A percentile compares a stretch with the other conserved stretches of the same genome.
These are phyloP conservation scores for Hemiscyllium ocellatum DNA, from an alignment of 2,113 vertebrate species.

Conservation along the genomic window DNA sequence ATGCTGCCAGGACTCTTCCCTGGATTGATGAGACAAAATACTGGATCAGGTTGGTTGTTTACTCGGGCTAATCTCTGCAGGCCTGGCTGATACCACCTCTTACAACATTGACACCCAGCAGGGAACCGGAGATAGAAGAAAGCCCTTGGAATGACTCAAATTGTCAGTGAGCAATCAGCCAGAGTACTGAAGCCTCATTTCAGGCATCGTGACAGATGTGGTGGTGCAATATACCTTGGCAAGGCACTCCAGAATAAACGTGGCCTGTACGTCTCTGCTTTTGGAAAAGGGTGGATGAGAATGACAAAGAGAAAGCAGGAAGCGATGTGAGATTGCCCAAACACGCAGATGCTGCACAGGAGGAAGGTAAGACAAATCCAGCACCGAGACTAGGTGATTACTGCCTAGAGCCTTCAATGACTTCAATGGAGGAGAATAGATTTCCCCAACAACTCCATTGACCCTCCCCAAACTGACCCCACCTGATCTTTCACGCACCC, in stretches of 20 bases:
- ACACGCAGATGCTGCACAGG: not conserved
- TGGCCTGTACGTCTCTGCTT: not conserved
- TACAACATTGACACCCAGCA: not conserved
- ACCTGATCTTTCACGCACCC: no score
- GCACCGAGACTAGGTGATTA: not conserved
- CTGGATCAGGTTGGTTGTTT: constrained; percentile 4
- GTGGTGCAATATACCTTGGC: constrained; percentile 3
- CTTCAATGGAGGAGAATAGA: not conserved
- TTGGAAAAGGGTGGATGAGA: constrained; percentile 7
- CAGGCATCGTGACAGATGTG: constrained; percentile 14
- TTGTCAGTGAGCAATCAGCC: not conserved
- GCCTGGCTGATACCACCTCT: constrained; percentile 14
- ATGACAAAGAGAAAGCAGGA: not conserved
- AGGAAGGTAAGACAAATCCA: not conserved
- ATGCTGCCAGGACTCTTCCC: constrained; percentile 15
- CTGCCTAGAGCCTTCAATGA: not conserved
- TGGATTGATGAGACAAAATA: not conserved
- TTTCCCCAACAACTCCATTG: no score
- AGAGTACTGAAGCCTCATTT: not conserved
- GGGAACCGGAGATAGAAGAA: constrained; percentile 14
- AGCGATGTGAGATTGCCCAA: not conserved
- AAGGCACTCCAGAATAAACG: not conserved
- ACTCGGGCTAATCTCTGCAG: constrained; percentile 22
- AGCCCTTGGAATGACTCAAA: not conserved
- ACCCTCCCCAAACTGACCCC: no score